phyloP scores from a whole-genome alignment of 2,797 vertebrate species.

The Ptychadena robeensis region DNA sequence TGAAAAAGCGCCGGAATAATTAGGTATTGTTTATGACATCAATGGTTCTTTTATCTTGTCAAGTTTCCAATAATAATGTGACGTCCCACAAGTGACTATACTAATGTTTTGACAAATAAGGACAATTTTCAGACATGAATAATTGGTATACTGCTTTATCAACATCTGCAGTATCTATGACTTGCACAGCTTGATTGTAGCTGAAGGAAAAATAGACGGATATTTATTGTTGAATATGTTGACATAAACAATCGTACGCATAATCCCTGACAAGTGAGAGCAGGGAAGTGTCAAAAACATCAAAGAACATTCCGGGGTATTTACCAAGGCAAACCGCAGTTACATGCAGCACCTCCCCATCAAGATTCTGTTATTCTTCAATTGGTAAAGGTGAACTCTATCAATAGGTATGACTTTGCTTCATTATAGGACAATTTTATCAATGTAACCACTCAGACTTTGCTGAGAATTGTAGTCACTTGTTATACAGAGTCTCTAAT shows the following conservation, averaged over 20 bases:
- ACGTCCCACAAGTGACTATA: conserved; percentile 42
- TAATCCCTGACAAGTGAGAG: not conserved
- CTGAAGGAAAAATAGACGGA: conserved; percentile 8
- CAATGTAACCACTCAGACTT: too few species aligned
- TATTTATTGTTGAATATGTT: conserved; percentile 3
- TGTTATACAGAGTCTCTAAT: too few species aligned
- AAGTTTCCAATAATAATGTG: conserved; percentile 19
- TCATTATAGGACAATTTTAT: too few species aligned
- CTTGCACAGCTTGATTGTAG: conserved; percentile 30
- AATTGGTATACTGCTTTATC: conserved; percentile 30
- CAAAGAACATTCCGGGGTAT: not conserved
- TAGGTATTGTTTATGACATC: not conserved
- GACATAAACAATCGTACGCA: not conserved
- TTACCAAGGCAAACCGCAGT: not conserved
- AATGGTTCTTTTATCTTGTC: conserved; percentile 23
- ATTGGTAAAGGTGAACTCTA: too few species aligned
- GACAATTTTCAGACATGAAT: conserved; percentile 35
- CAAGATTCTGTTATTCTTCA: too few species aligned
- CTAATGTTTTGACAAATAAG: conserved; percentile 48
- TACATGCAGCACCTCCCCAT: too few species aligned
- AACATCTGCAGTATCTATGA: conserved; percentile 43
- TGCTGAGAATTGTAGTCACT: too few species aligned
- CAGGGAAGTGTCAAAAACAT: not conserved
- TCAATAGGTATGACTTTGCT: too few species aligned
- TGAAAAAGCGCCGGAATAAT: not conserved